phyloP scores from a whole-genome alignment of 2,797 vertebrate species.

The Anabacerthia variegaticeps region DNA sequence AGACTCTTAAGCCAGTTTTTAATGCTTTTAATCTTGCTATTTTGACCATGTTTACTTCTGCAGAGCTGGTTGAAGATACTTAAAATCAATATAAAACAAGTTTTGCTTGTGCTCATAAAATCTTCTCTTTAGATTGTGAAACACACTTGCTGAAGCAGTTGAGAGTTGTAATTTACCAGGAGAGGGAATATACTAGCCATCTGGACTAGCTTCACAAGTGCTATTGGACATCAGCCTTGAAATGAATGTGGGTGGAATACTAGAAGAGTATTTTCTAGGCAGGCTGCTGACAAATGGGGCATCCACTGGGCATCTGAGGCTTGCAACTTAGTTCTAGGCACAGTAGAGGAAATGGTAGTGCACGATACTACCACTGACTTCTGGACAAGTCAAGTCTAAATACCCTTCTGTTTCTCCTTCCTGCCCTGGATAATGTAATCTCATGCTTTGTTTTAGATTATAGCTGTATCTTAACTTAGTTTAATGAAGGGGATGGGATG shows the following conservation, averaged over 20 bases:
- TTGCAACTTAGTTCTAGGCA: background rate
- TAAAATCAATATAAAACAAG: background rate
- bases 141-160: background rate
- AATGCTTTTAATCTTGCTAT: background rate
- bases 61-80: background rate
- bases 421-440: background rate
- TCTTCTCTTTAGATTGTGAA: background rate
- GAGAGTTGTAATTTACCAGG: background rate
- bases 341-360: background rate
- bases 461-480: background rate
- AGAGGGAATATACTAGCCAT: background rate
- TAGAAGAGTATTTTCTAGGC: background rate
- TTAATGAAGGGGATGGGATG: background rate
- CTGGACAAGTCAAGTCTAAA: background rate
- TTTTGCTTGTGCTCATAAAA: background rate
- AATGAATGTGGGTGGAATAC: background rate
- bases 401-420: background rate
- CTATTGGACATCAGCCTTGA: background rate
- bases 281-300: background rate
- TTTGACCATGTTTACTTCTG: background rate
- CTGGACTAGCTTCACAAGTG: background rate
- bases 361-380: background rate
- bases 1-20: background rate
- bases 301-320: background rate
- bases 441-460: background rate